Percentiles rank a stretch among this genome's conserved stretches.
Evolutionary conservation across 2,113 vertebrate genomes (phyloP).

Genomic region (Malurus melanocephalus): DNA sequence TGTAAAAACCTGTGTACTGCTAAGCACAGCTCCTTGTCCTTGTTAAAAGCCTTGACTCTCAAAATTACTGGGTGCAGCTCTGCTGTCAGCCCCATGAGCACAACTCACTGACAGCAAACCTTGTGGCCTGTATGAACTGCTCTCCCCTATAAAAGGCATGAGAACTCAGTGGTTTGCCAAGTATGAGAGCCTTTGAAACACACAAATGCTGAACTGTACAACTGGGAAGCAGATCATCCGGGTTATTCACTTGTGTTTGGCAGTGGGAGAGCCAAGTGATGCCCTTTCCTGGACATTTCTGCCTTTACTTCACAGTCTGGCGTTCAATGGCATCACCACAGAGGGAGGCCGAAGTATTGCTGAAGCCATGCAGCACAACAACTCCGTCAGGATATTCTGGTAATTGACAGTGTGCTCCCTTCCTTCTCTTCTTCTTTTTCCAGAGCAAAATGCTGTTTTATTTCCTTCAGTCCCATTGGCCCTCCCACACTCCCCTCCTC

Average conservation of each 20-base stretch:
- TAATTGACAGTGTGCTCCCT: conserved; percentile 43
- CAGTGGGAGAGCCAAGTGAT: neutral
- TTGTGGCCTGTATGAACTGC: neutral
- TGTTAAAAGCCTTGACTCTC: neutral
- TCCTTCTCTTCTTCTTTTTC: neutral
- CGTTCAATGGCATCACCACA: conserved; percentile 85
- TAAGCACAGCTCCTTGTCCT: neutral
- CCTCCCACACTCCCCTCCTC: neutral
- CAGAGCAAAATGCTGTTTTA: neutral
- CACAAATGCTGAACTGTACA: neutral
- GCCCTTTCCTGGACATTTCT: neutral
- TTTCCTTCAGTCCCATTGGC: neutral
- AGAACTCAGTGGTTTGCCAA: neutral
- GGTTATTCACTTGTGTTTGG: neutral
- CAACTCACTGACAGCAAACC: neutral
- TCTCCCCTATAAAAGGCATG: neutral
- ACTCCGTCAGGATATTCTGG: conserved; percentile 86
- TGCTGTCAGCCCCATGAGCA: neutral
- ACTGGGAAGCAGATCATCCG: neutral
- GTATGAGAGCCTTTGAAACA: neutral
- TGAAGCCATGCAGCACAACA: conserved; percentile 81
- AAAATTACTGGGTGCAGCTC: neutral
- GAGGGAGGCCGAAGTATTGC: conserved; percentile 83
- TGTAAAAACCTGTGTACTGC: neutral
- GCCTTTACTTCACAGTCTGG: conserved; percentile 75